Evolutionary conservation across 2,888 invertebrate genomes (phyloP), one percentile per base, ranked within the genome.

Genomic region (Leucania comma): DNA sequence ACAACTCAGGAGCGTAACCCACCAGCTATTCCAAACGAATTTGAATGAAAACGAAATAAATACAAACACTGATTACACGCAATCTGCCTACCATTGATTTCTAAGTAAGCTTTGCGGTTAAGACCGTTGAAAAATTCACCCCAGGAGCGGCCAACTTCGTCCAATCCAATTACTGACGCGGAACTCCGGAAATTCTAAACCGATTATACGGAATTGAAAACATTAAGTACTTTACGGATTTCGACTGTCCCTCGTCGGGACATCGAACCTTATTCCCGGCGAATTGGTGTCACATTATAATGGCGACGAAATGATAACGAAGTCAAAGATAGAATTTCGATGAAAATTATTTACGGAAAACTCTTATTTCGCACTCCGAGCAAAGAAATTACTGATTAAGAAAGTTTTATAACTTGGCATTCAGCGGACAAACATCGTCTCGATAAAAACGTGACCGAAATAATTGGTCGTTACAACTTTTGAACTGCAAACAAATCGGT

Each of bases 201-300:
- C 95, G 95, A 95, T 95, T 95, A 95, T 94, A 93, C 94, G 91
- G 94, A 95, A 95, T 95, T 95, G 95, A 95, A 95, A 95, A 95
- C 95, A 95, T 95, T 95, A 95, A 95, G 95, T 94, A 95, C 94
- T 94, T 92, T 90, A 93, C 90, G 92, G 91, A 94, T 93, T 93
- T 90, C 83, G 83, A 83, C 73, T 86, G 82, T 79, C 80, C 84
- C 70, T 79, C 66, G 87, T 84, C 76, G 80, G 88, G 77, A 93
- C 89, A 92, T 86, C 86, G 88, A 86, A 90, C 94, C 91, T 91
- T 94, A 93, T 89, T 82, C 66, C 84, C 69, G 72, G 68, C 68
- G 78, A 54, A 80, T 89, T 87, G 87, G 90, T 88, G 84, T 88
- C 81, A 90, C 90, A 91, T 91, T 88, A 75, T 79, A 83, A 74